These are phyloP conservation scores for Raja brachyura DNA, from an alignment of 2,113 vertebrate genomes.

Conservation along the genomic window DNA sequence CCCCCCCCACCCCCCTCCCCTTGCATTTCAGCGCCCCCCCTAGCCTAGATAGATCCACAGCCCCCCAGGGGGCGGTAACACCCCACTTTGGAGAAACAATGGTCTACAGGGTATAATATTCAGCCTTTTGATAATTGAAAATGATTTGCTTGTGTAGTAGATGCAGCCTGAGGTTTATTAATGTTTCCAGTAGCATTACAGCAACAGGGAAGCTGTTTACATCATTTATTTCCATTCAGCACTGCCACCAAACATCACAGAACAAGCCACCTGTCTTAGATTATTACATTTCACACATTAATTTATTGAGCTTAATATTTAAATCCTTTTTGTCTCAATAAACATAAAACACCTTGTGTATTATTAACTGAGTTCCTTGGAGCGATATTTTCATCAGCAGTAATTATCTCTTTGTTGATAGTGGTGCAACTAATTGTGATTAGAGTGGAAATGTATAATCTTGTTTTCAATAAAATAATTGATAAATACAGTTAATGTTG, in stretches of 20 bases:
- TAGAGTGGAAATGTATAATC: not conserved
- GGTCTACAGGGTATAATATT: not conserved
- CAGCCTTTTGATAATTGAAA: not conserved
- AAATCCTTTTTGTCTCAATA: not conserved
- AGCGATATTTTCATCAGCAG: too few species aligned
- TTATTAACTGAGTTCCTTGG: not conserved
- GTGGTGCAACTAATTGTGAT: not conserved
- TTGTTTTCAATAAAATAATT: not conserved
- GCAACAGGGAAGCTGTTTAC: not conserved
- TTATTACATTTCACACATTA: not conserved
- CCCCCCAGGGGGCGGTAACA: too few species aligned
- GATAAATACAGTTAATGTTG: not conserved
- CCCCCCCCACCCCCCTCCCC: too few species aligned
- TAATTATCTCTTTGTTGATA: not conserved
- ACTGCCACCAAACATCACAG: not conserved
- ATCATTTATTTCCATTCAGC: not conserved
- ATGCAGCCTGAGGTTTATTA: not conserved
- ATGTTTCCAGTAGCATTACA: not conserved
- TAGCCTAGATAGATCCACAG: too few species aligned
- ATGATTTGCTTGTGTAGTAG: too few species aligned
- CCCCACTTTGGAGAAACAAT: too few species aligned
- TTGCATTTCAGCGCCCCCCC: too few species aligned
- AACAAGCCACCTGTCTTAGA: not conserved
- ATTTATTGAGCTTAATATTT: not conserved
- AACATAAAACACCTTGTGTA: not conserved